phyloP scores from a whole-genome alignment of 2,113 vertebrate genomes.

The Perccottus glenii region DNA sequence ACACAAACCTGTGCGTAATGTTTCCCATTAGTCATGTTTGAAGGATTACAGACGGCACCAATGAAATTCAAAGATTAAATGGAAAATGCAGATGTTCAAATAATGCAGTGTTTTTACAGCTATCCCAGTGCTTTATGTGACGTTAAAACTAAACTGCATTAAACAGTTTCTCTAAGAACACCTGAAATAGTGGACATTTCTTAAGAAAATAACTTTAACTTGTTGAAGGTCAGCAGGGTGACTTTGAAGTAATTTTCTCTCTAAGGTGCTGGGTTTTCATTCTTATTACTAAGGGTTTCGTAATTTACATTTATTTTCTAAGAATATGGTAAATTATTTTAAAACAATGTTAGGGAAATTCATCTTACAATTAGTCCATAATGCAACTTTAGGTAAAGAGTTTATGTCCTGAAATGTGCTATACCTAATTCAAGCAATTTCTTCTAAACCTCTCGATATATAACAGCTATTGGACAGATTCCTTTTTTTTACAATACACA shows the following conservation, averaged over 20 bases:
- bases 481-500: too few species aligned
- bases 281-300: too few species aligned
- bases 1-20: constrained; percentile 75
- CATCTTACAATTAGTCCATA: too few species aligned
- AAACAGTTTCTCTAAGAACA: constrained; percentile 68
- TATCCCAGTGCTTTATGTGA: constrained; percentile 66
- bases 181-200: constrained; percentile 57
- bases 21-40: constrained; percentile 81
- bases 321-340: too few species aligned
- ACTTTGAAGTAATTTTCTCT: constrained; percentile 2
- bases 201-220: background rate
- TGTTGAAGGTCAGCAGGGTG: constrained; percentile 11
- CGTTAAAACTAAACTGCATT: constrained; percentile 63
- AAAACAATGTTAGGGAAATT: too few species aligned
- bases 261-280: too few species aligned
- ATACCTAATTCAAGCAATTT: too few species aligned
- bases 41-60: constrained; percentile 80
- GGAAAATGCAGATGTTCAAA: constrained; percentile 80
- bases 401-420: too few species aligned
- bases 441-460: too few species aligned
- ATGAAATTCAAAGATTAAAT: constrained; percentile 79
- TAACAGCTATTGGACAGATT: too few species aligned
- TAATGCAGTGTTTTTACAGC: constrained; percentile 71
- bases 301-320: too few species aligned
- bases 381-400: too few species aligned